phyloP scores from a whole-genome alignment of 2,113 vertebrate genomes.

The Drymodes brunneopygia region DNA sequence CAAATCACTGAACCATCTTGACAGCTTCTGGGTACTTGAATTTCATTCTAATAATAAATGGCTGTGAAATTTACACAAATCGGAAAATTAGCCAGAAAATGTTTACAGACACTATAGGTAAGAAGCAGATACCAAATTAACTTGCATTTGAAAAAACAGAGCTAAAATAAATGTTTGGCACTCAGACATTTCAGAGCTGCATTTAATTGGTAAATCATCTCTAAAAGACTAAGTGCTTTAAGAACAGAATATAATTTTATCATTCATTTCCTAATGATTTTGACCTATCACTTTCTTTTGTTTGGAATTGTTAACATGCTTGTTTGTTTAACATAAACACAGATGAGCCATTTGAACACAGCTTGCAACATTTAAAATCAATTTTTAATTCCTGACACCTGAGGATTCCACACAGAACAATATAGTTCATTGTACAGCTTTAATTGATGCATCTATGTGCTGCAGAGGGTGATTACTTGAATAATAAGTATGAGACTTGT shows the following conservation, averaged over 20 bases:
- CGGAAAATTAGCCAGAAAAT: slow-evolving; percentile 64
- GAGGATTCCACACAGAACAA: slow-evolving; percentile 47
- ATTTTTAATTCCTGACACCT: slow-evolving; percentile 54
- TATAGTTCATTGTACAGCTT: slow-evolving; percentile 39
- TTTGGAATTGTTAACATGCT: slow-evolving; percentile 9
- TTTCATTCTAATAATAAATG: slow-evolving; percentile 69
- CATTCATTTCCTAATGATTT: neutral
- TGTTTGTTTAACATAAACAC: slow-evolving; percentile 36
- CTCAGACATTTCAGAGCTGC: neutral
- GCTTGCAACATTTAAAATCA: slow-evolving; percentile 23
- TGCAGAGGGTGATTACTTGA: slow-evolving; percentile 51
- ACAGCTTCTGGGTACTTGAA: slow-evolving; percentile 69
- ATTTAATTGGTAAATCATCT: slow-evolving; percentile 6
- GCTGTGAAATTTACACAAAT: slow-evolving; percentile 68
- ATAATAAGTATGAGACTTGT: slow-evolving; percentile 54
- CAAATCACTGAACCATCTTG: slow-evolving; percentile 78
- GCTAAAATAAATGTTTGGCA: neutral
- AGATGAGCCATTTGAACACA: slow-evolving; percentile 21
- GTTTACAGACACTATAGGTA: slow-evolving; percentile 45
- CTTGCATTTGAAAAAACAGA: slow-evolving; percentile 22
- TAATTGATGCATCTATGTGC: slow-evolving; percentile 57
- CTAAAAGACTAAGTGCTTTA: slow-evolving; percentile 9
- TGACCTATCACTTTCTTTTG: slow-evolving; percentile 37
- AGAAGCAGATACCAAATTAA: slow-evolving; percentile 4
- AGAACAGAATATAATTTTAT: slow-evolving; percentile 43